phyloP scores from a whole-genome alignment of 2,797 vertebrate genomes.

The Crypturellus tataupa region DNA sequence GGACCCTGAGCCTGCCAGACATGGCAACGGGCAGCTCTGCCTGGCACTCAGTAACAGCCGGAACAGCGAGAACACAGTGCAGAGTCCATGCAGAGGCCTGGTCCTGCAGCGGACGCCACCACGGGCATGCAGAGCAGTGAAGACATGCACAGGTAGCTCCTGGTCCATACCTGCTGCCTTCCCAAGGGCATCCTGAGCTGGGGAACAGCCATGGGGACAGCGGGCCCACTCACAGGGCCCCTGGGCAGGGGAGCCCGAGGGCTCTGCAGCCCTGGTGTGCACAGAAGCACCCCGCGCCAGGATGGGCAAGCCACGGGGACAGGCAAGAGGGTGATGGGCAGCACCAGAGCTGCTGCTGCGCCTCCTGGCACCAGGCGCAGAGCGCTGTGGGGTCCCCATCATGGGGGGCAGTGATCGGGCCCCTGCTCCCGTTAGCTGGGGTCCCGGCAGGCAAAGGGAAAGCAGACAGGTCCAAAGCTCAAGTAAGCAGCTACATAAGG shows the following conservation, averaged over 20 bases:
- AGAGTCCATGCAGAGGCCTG: not conserved
- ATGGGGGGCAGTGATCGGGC: not conserved
- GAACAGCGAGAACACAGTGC: accelerated
- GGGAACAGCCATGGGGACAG: not conserved
- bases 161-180: not conserved
- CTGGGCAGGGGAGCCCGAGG: accelerated
- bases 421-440: accelerated
- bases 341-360: not conserved
- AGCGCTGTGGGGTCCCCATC: no score
- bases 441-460: not conserved
- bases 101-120: not conserved
- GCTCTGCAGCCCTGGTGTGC: not conserved
- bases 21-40: not conserved
- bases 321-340: accelerated
- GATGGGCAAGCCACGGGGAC: accelerated
- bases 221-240: accelerated
- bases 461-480: not conserved
- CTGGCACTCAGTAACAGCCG: not conserved
- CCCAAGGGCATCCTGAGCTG: not conserved
- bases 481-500: not conserved
- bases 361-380: not conserved
- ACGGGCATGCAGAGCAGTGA: no score
- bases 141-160: no score
- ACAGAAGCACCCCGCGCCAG: not conserved
- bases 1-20: not conserved